Evolutionary conservation across 2,113 vertebrate genomes (phyloP), one percentile per base, ranked within the genome.

Genomic region (Hippocampus zosterae): DNA sequence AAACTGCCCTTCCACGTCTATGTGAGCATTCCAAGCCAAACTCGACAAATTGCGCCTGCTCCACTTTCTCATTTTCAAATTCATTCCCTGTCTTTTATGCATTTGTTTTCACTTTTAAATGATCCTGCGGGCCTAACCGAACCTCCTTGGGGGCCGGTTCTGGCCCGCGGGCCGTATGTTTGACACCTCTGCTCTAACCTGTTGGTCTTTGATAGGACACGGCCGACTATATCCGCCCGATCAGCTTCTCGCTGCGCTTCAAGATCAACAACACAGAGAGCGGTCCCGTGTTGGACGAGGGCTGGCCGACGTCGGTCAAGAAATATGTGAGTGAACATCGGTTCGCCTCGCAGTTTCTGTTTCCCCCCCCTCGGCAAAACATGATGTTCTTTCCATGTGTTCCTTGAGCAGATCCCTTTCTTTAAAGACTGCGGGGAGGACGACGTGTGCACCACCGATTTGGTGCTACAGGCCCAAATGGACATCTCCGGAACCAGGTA

Each of bases 351-450:
- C 29, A 8, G 40, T 27, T 19, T 29, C 27, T 21, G 61, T 65
- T n/a, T 18, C 12, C 23, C 12, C 23, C 12, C 13, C 42, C 11
- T 53, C 21, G 23, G 5, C 11, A 65, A 69, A 1, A 3, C 57
- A 53, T 44, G 2, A 40, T 64, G 0, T 46, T 13, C 3, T 44
- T 52, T 40, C 60, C 56, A 25, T 21, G 4, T 63, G 16, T 53
- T 2, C 68, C 57, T 69, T 2, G 71, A 71, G 40, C 77, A 99
- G 97, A 93, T 99, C 75, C 92, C 94, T 0, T 99, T 99, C 89
- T 97, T 95, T 27, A 98, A 97, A 88, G 97, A 98, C 64, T 99
- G 97, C 0, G 97, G 97, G 0, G 94, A 95, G 1, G 96, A 99
- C 7, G 88, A 98, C 0, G 93, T 95, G 73, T 99, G 97, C 2